A percentile compares a stretch with the other conserved stretches of the same genome.
phyloP scores from a whole-genome alignment of 2,888 invertebrate genomes.

The Agrochola litura region DNA sequence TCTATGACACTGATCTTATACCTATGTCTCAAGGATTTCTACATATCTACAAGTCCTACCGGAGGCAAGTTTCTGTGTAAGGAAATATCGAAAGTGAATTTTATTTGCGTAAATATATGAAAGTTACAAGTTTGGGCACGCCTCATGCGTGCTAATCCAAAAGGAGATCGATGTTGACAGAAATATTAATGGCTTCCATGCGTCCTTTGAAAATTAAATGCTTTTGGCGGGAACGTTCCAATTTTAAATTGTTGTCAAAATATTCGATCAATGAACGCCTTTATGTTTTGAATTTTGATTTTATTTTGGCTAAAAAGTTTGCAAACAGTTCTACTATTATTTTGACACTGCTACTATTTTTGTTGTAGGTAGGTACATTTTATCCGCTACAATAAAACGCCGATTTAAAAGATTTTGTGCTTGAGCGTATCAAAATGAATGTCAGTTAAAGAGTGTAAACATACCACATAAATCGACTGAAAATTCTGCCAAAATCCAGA shows the following conservation, averaged over 20 bases:
- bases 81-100: slow-evolving; percentile 61
- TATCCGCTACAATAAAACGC: not conserved
- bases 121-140: slow-evolving; percentile 58
- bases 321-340: not conserved
- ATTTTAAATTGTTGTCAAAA: slow-evolving; percentile 54
- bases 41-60: not conserved
- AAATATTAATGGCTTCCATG: slow-evolving; percentile 52
- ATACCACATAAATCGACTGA: not conserved
- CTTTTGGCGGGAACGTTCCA: slow-evolving; percentile 40
- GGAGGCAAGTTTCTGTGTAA: slow-evolving; percentile 11
- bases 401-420: not conserved
- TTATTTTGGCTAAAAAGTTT: not conserved
- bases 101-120: slow-evolving; percentile 57
- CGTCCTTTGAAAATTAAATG: slow-evolving; percentile 50
- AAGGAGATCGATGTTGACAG: slow-evolving; percentile 56
- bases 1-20: slow-evolving; percentile 1
- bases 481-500: slow-evolving; percentile 33
- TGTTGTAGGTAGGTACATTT: not conserved
- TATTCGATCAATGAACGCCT: slow-evolving; percentile 31
- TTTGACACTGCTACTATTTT: not conserved
- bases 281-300: slow-evolving; percentile 35
- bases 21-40: slow-evolving; percentile 1
- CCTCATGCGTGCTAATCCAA: slow-evolving; percentile 45
- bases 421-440: not conserved
- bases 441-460: slow-evolving; percentile 10